These are phyloP conservation scores for Anableps anableps DNA, from an alignment of 2,797 vertebrate species.

Conservation along the genomic window DNA sequence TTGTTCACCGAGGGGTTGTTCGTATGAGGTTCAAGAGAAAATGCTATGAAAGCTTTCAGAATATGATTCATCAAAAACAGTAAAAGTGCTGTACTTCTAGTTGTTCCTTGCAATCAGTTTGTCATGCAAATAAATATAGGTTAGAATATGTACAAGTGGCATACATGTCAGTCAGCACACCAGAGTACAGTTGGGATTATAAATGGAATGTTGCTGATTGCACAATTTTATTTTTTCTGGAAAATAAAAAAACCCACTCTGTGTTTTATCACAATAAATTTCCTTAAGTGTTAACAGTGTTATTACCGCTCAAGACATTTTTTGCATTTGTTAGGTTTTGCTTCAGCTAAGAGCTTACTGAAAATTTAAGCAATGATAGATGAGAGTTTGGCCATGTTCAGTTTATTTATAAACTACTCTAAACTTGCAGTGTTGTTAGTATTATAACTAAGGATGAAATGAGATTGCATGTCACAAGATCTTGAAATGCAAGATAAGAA, in stretches of 20 bases:
- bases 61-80: constrained; percentile 18
- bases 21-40: constrained; percentile 30
- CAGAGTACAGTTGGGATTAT: constrained; percentile 6
- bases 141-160: background rate
- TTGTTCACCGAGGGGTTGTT: constrained; percentile 44
- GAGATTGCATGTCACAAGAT: background rate
- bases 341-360: background rate
- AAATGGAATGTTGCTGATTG: constrained; percentile 15
- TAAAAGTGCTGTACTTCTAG: background rate
- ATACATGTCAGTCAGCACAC: background rate
- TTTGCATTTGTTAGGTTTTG: background rate
- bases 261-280: background rate
- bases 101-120: constrained; percentile 9
- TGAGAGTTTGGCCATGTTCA: background rate
- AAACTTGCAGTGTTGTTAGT: background rate
- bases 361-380: background rate
- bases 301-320: background rate
- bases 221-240: background rate
- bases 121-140: constrained; percentile 12
- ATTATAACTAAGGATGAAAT: background rate
- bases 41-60: constrained; percentile 28
- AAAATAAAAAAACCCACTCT: background rate
- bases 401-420: background rate
- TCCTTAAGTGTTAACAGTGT: background rate
- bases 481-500: background rate